Base-by-base conservation (phyloP, 2,797 vertebrate genomes). In the Eospalax fontanierii region DNA sequence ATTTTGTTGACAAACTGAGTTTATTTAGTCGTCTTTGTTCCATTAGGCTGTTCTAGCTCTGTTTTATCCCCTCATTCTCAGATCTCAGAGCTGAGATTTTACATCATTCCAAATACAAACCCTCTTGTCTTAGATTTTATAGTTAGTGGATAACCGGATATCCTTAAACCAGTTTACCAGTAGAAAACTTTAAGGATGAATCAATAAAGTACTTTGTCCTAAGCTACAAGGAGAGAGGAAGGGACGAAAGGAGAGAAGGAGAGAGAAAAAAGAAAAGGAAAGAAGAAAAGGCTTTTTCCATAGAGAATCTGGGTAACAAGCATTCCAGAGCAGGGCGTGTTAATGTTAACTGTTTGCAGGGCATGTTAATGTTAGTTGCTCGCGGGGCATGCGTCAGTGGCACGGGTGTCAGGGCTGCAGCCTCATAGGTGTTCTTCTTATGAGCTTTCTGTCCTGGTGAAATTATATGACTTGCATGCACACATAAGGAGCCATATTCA, bases 391-490 rank as follows among this genome's bases (percentile, higher is more conserved):
- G n/a, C n/a, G n/a, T n/a, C n/a, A n/a, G n/a, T n/a, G n/a, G n/a
- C n/a, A n/a, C n/a, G n/a, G n/a, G n/a, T n/a, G n/a, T n/a, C n/a
- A n/a, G n/a, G n/a, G n/a, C 71, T 95, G 2, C 8, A 65, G 86
- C 63, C 88, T 93, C 40, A 18, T 70, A 28, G 43, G 65, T 79
- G 50, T 91, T 87, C 79, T 75, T 74, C 74, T 89, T 74, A 63
- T 15, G 88, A 95, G 93, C 95, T 93, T 84, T 87, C 79, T 95
- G 15, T 93, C 94, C 16, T 14, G 83, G 74, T 76, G 30, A 96
- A 85, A 88, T 96, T 90, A 87, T 26, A 15, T 95, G 96, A 96
- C 28, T 87, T 73, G 11, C n/a, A 83, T 71, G 30, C 54, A 61
- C n/a, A 43, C 57, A 33, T 90, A 80, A 94, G 16, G 28, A 89